phyloP scores from a whole-genome alignment of 2,113 vertebrate species.

The Nasalis larvatus region DNA sequence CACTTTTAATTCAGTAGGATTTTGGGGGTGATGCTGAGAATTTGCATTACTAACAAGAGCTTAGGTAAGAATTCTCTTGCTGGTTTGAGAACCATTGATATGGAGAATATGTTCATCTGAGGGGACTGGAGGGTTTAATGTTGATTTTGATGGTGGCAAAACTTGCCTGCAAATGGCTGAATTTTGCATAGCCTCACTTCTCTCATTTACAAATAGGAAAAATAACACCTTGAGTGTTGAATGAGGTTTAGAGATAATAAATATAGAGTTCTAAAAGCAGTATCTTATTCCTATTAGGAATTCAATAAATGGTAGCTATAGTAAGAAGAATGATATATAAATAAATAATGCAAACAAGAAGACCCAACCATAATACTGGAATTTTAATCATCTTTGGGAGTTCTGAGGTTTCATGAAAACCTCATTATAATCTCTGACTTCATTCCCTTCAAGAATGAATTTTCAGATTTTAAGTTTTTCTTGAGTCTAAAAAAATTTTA shows the following conservation, averaged over 20 bases:
- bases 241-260: background rate
- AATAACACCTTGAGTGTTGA: background rate
- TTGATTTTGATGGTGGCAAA: background rate
- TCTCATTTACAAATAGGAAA: background rate
- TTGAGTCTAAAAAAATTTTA: too few species aligned
- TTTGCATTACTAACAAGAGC: background rate
- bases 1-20: background rate
- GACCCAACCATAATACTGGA: too few species aligned
- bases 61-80: background rate
- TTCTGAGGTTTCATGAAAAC: background rate
- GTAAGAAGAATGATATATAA: background rate
- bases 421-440: background rate
- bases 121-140: background rate
- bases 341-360: background rate
- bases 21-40: background rate
- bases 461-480: too few species aligned
- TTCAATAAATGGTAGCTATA: background rate
- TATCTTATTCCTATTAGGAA: background rate
- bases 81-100: background rate
- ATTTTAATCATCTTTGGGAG: background rate
- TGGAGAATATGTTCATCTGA: background rate
- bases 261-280: background rate
- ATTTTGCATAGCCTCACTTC: background rate
- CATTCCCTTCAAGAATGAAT: background rate
- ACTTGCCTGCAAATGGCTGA: background rate